These are phyloP conservation scores for Cecropterus lyciades DNA, from an alignment of 1,140 invertebrate species.

Conservation along the genomic window DNA sequence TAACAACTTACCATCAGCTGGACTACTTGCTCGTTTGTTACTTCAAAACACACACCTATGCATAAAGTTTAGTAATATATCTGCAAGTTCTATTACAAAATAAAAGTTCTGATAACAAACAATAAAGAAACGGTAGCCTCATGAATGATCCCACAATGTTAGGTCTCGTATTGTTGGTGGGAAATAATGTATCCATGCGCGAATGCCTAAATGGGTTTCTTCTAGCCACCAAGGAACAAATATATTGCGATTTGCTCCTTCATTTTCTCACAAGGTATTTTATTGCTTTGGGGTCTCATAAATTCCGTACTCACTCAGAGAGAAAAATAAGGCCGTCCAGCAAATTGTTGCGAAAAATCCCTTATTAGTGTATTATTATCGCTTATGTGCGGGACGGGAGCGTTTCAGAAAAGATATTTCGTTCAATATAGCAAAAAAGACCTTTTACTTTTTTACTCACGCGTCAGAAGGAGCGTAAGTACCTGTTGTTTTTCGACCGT, in stretches of 20 bases:
- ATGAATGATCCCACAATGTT: slow-evolving; percentile 39
- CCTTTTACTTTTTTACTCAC: too few species aligned
- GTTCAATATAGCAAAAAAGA: not conserved
- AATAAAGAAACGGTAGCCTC: slow-evolving; percentile 8
- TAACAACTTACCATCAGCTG: too few species aligned
- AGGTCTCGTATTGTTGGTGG: slow-evolving; percentile 47
- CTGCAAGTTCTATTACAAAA: not conserved
- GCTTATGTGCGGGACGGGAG: slow-evolving; percentile 36
- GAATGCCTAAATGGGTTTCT: slow-evolving; percentile 71
- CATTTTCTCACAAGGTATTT: slow-evolving; percentile 83
- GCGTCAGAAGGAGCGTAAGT: too few species aligned
- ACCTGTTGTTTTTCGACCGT: too few species aligned
- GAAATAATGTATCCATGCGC: slow-evolving; percentile 70
- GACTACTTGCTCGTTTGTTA: too few species aligned
- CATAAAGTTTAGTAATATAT: not conserved
- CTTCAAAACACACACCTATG: too few species aligned
- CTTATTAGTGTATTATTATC: slow-evolving; percentile 72
- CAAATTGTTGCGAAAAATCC: slow-evolving; percentile 73
- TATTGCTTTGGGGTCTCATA: slow-evolving; percentile 81
- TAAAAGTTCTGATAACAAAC: slow-evolving; percentile 1
- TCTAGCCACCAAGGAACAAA: slow-evolving; percentile 76
- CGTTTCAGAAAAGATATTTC: slow-evolving; percentile 34
- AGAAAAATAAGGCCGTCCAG: slow-evolving; percentile 76
- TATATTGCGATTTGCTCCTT: slow-evolving; percentile 81
- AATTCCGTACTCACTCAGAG: slow-evolving; percentile 79